phyloP scores from a whole-genome alignment of 2,888 invertebrate genomes.

The Podabrus alpinus region DNA sequence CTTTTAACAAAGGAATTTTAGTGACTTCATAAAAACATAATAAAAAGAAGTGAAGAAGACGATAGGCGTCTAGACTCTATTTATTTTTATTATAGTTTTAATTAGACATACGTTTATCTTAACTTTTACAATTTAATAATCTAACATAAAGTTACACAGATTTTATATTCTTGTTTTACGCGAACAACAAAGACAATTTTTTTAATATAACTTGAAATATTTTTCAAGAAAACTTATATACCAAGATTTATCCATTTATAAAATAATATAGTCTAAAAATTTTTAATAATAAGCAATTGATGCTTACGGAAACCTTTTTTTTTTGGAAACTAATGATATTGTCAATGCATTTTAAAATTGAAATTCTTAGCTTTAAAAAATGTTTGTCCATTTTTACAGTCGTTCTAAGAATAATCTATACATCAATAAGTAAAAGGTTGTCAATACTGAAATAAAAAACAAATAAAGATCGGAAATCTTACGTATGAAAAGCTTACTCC shows the following conservation, averaged over 20 bases:
- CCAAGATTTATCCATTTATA: background rate
- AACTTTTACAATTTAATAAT: background rate
- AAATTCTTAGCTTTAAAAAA: background rate
- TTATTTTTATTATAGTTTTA: conserved; percentile 3
- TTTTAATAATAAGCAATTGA: no score
- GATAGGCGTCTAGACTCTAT: conserved; percentile 1
- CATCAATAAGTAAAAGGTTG: background rate
- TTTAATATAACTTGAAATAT: no score
- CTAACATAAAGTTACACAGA: background rate
- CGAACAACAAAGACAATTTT: background rate
- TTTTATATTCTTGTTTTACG: background rate
- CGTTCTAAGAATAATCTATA: background rate
- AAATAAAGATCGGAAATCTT: background rate
- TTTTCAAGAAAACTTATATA: no score
- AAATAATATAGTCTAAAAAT: background rate
- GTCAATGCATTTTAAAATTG: background rate
- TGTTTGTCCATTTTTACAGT: background rate
- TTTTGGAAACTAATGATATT: background rate
- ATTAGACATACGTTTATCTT: background rate
- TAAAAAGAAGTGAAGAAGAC: background rate
- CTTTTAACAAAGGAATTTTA: background rate
- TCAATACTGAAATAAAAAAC: background rate
- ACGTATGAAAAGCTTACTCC: background rate
- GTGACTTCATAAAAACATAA: background rate
- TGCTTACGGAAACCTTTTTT: no score